These are phyloP conservation scores for Lasioglossum vierecki DNA, from an alignment of 2,888 invertebrate species.

Conservation along the genomic window DNA sequence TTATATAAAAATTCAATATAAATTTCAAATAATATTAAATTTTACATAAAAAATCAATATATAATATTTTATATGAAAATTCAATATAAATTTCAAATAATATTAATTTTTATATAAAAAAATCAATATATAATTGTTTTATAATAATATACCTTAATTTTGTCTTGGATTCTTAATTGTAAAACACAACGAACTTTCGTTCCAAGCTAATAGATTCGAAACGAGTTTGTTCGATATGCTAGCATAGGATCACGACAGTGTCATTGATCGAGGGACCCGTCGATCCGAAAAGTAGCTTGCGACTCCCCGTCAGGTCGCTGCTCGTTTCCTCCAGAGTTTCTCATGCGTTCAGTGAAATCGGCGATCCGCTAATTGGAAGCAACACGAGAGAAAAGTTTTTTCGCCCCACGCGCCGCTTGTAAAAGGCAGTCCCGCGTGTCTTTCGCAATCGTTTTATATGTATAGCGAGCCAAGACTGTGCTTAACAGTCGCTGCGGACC, in stretches of 20 bases:
- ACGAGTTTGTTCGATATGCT: not conserved
- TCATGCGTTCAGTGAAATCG: slow-evolving; percentile 36
- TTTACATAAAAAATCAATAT: no score
- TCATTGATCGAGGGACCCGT: not conserved
- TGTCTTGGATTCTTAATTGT: no score
- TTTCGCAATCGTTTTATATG: slow-evolving; percentile 65
- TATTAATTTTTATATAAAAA: no score
- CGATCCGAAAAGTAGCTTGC: not conserved
- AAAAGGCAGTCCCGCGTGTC: slow-evolving; percentile 45
- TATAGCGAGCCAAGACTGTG: slow-evolving; percentile 42
- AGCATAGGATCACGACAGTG: not conserved
- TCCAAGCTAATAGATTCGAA: not conserved
- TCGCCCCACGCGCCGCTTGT: slow-evolving; percentile 16
- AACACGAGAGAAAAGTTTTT: slow-evolving; percentile 58
- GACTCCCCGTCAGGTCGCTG: not conserved
- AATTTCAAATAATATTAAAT: no score
- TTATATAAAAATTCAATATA: no score
- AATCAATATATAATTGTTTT: no score
- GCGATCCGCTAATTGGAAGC: slow-evolving; percentile 53
- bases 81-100: no score
- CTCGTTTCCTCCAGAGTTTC: slow-evolving; percentile 13
- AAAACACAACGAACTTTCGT: no score
- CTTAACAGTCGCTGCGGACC: slow-evolving; percentile 63
- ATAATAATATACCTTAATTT: no score
- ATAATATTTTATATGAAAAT: no score